Percentiles rank a stretch among this genome's conserved stretches.
phyloP scores from a whole-genome alignment of 2,113 vertebrate genomes.

The Geococcyx californianus region DNA sequence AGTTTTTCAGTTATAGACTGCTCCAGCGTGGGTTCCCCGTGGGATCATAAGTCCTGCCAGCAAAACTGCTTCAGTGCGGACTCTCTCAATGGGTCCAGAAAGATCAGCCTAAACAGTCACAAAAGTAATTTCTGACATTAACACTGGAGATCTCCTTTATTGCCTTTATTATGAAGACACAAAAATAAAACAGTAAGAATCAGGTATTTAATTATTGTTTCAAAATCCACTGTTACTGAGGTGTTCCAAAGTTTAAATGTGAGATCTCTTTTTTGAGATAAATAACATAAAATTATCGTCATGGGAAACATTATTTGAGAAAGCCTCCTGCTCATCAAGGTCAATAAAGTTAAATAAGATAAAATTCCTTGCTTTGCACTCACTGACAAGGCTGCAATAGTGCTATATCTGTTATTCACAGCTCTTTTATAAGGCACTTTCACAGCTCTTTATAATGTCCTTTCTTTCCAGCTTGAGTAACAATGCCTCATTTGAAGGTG shows the following conservation, averaged over 20 bases:
- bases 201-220: not conserved
- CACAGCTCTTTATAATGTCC: not conserved
- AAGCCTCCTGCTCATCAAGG: not conserved
- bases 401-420: not conserved
- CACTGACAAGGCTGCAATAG: not conserved
- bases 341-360: not conserved
- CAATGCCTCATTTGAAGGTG: not conserved
- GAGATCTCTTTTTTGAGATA: accelerated
- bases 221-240: not conserved
- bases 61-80: too few relatives aligned
- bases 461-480: not conserved
- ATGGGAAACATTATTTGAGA: not conserved
- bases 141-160: not conserved
- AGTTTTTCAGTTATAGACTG: too few relatives aligned
- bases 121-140: not conserved
- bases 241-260: not conserved
- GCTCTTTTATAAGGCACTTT: not conserved
- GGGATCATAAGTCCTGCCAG: too few relatives aligned
- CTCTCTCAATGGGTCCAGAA: not conserved
- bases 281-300: not conserved
- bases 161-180: not conserved
- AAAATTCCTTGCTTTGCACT: not conserved
- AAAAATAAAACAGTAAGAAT: not conserved
- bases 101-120: not conserved
- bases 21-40: too few relatives aligned